Evolutionary conservation across 2,113 vertebrate genomes (phyloP).

Genomic region (Bufo bufo): DNA sequence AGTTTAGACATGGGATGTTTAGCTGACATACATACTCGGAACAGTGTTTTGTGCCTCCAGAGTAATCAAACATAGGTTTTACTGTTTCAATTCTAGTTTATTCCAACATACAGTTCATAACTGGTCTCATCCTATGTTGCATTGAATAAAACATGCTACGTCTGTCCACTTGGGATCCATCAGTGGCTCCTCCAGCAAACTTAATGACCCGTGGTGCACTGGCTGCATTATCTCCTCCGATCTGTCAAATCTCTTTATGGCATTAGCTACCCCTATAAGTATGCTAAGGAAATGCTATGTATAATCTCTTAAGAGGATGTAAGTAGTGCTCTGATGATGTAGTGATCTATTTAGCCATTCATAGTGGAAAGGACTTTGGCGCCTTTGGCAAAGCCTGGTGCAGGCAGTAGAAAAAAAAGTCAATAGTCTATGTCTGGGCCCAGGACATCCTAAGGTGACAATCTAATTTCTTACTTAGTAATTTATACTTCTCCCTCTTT

Average conservation of each 20-base stretch:
- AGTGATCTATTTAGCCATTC: constrained; percentile 3
- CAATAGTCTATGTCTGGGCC: neutral
- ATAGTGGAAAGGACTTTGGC: neutral
- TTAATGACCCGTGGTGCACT: neutral
- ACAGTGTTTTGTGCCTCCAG: neutral
- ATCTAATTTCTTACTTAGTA: neutral
- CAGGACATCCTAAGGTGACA: neutral
- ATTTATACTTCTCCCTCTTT: neutral
- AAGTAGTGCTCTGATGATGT: neutral
- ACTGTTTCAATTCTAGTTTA: neutral
- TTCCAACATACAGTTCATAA: neutral
- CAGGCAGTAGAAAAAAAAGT: neutral
- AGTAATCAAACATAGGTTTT: neutral
- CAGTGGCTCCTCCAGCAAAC: neutral
- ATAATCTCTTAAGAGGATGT: constrained; percentile 13
- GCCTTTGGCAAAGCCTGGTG: neutral
- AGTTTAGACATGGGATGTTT: neutral
- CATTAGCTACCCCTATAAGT: neutral
- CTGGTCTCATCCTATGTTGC: neutral
- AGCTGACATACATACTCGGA: neutral
- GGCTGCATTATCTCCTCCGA: neutral
- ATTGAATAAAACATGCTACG: neutral
- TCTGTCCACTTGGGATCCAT: neutral
- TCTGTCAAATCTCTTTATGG: constrained; percentile 11
- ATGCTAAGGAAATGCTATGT: neutral